These are phyloP conservation scores for Tortrix viridana DNA, from an alignment of 2,888 invertebrate species.

Conservation along the genomic window DNA sequence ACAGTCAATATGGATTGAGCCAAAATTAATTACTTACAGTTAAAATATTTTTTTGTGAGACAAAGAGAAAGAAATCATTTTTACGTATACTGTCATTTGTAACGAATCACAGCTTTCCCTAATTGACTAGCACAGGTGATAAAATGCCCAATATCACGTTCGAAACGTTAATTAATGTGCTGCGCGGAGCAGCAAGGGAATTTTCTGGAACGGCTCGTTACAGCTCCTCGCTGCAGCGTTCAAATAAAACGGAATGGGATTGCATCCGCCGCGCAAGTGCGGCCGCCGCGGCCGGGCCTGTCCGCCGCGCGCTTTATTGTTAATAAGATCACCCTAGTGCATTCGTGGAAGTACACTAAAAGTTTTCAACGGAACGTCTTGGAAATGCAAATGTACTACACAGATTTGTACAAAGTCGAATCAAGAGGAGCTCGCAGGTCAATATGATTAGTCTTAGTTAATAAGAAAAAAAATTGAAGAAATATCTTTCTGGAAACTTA, in stretches of 20 bases:
- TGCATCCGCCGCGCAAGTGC: conserved; percentile 53
- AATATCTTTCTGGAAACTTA: too few species aligned
- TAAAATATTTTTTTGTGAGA: too few species aligned
- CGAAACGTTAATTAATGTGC: conserved; percentile 33
- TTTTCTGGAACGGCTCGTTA: conserved; percentile 44
- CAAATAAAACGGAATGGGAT: conserved; percentile 67
- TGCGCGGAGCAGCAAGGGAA: conserved; percentile 26
- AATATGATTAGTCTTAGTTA: too few species aligned
- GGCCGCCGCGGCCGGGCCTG: conserved; percentile 50
- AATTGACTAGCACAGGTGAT: conserved; percentile 17
- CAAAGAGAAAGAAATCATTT: neutral
- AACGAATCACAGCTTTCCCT: neutral
- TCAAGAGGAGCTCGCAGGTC: too few species aligned
- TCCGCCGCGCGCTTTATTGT: conserved; percentile 45
- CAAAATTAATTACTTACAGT: too few species aligned
- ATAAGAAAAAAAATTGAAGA: too few species aligned
- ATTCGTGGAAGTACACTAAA: conserved; percentile 11
- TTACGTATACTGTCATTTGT: neutral
- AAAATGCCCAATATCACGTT: conserved; percentile 28
- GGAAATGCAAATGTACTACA: neutral
- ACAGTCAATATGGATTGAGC: too few species aligned
- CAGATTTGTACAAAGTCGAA: too few species aligned
- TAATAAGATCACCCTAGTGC: conserved; percentile 31
- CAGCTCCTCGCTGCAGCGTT: conserved; percentile 49
- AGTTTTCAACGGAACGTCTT: conserved; percentile 1